These are phyloP conservation scores for Branchinecta sandiegonensis DNA, from an alignment of 2,888 invertebrate species.

Conservation along the genomic window DNA sequence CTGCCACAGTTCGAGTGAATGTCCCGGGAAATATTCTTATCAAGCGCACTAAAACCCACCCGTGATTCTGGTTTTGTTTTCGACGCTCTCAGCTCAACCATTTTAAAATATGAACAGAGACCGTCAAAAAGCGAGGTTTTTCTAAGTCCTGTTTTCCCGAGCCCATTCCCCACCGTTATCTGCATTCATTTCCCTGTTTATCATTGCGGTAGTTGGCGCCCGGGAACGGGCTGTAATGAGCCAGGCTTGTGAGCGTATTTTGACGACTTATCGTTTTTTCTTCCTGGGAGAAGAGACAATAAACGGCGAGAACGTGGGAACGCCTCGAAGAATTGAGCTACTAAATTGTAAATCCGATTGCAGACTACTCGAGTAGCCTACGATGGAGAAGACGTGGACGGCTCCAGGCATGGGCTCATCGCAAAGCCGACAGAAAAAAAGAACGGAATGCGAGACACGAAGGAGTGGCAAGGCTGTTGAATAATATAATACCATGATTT, in stretches of 20 bases:
- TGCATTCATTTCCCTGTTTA: conserved; percentile 14
- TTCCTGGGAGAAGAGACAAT: neutral
- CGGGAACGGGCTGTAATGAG: conserved; percentile 6
- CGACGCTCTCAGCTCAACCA: neutral
- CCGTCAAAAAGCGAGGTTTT: neutral
- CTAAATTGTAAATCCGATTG: no score
- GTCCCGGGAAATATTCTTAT: neutral
- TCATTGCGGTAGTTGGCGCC: neutral
- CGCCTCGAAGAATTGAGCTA: no score
- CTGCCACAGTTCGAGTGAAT: neutral
- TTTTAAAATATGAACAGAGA: conserved; percentile 6
- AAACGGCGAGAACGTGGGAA: neutral
- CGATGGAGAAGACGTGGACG: no score
- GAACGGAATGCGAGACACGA: no score
- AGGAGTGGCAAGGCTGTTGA: no score
- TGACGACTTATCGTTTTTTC: conserved; percentile 10
- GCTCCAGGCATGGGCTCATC: no score
- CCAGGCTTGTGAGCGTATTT: neutral
- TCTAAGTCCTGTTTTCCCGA: conserved; percentile 4
- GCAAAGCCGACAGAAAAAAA: no score
- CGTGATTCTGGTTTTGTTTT: neutral
- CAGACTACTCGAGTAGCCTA: no score
- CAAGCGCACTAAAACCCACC: conserved; percentile 1
- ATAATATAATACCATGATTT: no score
- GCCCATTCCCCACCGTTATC: conserved; percentile 8